Base-by-base conservation (phyloP, 2,113 vertebrate genomes). In the Neoarius graeffei region DNA sequence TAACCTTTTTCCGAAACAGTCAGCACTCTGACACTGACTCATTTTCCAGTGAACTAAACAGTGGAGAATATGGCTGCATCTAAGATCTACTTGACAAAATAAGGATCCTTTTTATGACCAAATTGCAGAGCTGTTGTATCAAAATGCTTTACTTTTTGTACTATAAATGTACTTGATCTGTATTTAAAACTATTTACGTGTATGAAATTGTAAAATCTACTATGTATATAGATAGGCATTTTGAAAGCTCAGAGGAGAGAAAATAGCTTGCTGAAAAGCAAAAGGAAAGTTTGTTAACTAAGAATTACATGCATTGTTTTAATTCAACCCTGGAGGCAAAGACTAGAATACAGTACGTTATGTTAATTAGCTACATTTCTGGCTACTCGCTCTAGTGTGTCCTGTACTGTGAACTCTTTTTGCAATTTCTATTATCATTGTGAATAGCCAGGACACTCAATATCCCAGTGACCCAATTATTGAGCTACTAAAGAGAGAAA, bases 191-290 rank as follows among this genome's bases (percentile, higher is more conserved):
- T 79, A 87, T 77, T 87, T 89, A 89, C 76, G 50, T 90, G 88
- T 90, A 88, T 90, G 85, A 85, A 91, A 35, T 50, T 89, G 88
- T 91, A 88, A 83, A 85, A 85, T 87, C 64, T 79, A 71, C 74
- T 93, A 84, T 93, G 92, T 94, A 92, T 92, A 93, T 93, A 95
- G 89, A 92, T 91, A 91, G 87, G 89, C 74, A 90, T 94, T 94
- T 94, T 93, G 91, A 82, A 93, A 94, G 92, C 89, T 91, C 71
- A 10, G 23, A 83, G 66, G 60, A 74, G 83, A 89, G 50, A 48
- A 71, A 85, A 57, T 30, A 30, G 48, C 13, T 30, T 79, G 30
- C 69, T 81, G 27, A 74, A 79, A 50, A 82, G 56, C 54, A 67
- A 52, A 69, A 19, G 10, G 74, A 42, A 52, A 85, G 60, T 77